A percentile compares a stretch with the other conserved stretches of the same genome.
phyloP scores from a whole-genome alignment of 2,113 vertebrate genomes.

The Acanthochromis polyacanthus region DNA sequence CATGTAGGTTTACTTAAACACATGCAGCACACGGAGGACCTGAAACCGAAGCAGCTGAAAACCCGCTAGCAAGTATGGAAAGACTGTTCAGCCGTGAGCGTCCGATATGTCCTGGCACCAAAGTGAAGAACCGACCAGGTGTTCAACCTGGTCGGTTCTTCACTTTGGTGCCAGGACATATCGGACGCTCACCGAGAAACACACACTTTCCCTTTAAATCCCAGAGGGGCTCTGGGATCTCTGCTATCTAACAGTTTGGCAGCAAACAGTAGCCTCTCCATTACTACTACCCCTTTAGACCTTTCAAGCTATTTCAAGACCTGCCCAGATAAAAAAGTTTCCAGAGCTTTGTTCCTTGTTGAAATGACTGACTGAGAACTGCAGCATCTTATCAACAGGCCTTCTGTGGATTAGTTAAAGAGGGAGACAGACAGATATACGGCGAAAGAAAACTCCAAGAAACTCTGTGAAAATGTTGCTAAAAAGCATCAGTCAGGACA shows the following conservation, averaged over 20 bases:
- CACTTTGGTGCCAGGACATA: slow-evolving; percentile 14
- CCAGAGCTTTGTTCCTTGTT: not conserved
- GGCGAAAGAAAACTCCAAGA: no score
- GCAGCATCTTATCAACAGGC: no score
- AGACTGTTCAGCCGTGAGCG: not conserved
- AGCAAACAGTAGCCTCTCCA: slow-evolving; percentile 50
- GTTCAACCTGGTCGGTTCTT: slow-evolving; percentile 31
- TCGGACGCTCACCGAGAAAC: not conserved
- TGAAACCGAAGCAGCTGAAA: slow-evolving; percentile 50
- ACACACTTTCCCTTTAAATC: slow-evolving; percentile 36
- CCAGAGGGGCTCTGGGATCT: slow-evolving; percentile 65
- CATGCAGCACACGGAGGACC: not conserved
- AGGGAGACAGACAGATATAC: no score
- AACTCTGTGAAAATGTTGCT: no score
- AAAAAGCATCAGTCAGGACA: no score
- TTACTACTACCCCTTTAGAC: slow-evolving; percentile 26
- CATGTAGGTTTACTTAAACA: not conserved
- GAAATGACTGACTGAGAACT: not conserved
- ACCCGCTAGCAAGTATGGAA: not conserved
- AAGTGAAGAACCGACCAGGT: not conserved
- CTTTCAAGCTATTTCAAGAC: not conserved
- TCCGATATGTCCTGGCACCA: no score
- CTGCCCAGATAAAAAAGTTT: not conserved
- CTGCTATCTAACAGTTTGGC: slow-evolving; percentile 56
- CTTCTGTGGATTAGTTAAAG: no score